A percentile compares a stretch with the other conserved stretches of the same genome.
These are phyloP conservation scores for Gouania willdenowi DNA, from an alignment of 2,797 vertebrate species.

Conservation along the genomic window DNA sequence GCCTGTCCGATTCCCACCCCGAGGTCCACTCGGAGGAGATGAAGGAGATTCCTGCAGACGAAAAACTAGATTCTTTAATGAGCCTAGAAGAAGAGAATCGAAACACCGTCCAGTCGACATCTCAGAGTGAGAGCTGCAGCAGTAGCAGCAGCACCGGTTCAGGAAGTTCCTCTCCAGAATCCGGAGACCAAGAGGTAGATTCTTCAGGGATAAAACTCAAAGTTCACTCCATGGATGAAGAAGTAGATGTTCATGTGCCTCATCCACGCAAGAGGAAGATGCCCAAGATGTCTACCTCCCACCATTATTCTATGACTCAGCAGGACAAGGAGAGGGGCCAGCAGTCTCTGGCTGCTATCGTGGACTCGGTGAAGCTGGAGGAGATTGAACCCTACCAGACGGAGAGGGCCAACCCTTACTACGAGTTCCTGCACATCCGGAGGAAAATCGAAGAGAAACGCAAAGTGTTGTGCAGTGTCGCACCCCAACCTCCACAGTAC, in stretches of 20 bases:
- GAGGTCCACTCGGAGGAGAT: conserved; percentile 47
- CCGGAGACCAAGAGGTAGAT: conserved; percentile 83
- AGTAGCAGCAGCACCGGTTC: conserved; percentile 54
- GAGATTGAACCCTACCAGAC: conserved; percentile 98
- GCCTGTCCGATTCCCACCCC: conserved; percentile 25
- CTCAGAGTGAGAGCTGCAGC: conserved; percentile 69
- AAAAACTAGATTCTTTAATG: conserved; percentile 69
- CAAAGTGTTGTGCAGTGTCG: conserved; percentile 94
- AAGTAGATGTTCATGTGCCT: conserved; percentile 82
- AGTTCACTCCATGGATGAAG: conserved; percentile 83
- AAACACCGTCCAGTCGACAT: conserved; percentile 39
- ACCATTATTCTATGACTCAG: conserved; percentile 72
- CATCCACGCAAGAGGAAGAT: conserved; percentile 96
- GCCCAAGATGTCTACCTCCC: conserved; percentile 79
- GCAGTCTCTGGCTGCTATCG: conserved; percentile 91
- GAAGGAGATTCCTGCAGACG: conserved; percentile 71
- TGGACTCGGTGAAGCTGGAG: conserved; percentile 95
- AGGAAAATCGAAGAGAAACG: conserved; percentile 98
- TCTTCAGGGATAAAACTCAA: conserved; percentile 78
- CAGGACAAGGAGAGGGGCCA: conserved; percentile 90
- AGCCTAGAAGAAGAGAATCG: conserved; percentile 45
- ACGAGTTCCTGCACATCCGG: conserved; percentile 96
- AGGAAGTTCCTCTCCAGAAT: conserved; percentile 70
- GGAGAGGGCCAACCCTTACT: conserved; percentile 96
- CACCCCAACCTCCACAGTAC: conserved; percentile 97